These are phyloP conservation scores for Caenorhabditis zanzibari DNA, from an alignment of 2,888 invertebrate species.

Conservation along the genomic window DNA sequence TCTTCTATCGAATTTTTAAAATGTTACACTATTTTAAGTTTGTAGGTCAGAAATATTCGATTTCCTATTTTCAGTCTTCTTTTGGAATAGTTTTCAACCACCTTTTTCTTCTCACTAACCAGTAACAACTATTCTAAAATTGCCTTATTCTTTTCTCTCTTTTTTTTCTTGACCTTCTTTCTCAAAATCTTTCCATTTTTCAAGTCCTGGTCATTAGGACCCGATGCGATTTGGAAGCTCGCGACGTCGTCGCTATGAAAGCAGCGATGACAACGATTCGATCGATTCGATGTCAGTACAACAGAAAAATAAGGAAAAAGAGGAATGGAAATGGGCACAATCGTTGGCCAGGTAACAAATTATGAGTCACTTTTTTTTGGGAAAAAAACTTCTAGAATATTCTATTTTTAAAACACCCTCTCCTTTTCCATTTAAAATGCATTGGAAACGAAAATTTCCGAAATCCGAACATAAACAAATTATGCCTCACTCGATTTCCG, in stretches of 20 bases:
- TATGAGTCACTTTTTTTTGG: constrained; percentile 10
- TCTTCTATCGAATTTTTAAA: no score
- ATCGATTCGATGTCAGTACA: constrained; percentile 35
- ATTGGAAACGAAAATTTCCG: constrained; percentile 13
- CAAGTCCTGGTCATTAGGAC: constrained; percentile 9
- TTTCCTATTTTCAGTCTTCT: no score
- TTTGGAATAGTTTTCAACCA: no score
- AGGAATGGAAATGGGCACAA: constrained; percentile 62
- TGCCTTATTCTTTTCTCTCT: background rate
- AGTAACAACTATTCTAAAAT: no score
- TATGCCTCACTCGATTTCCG: constrained; percentile 6
- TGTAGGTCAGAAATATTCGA: no score
- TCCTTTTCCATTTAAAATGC: constrained; percentile 13
- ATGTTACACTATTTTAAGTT: no score
- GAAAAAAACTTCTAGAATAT: background rate
- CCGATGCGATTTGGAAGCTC: constrained; percentile 41
- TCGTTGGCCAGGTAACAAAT: constrained; percentile 39
- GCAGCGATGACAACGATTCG: constrained; percentile 43
- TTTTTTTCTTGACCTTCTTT: background rate
- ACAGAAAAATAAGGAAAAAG: constrained; percentile 44
- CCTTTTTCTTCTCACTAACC: no score
- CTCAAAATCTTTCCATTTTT: background rate
- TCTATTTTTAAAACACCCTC: background rate
- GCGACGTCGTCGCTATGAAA: constrained; percentile 2
- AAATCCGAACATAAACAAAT: constrained; percentile 10